Percentiles rank a stretch among this genome's conserved stretches.
Evolutionary conservation across 1,140 invertebrate genomes (phyloP).

Genomic region (Pogonomyrmex californicus): DNA sequence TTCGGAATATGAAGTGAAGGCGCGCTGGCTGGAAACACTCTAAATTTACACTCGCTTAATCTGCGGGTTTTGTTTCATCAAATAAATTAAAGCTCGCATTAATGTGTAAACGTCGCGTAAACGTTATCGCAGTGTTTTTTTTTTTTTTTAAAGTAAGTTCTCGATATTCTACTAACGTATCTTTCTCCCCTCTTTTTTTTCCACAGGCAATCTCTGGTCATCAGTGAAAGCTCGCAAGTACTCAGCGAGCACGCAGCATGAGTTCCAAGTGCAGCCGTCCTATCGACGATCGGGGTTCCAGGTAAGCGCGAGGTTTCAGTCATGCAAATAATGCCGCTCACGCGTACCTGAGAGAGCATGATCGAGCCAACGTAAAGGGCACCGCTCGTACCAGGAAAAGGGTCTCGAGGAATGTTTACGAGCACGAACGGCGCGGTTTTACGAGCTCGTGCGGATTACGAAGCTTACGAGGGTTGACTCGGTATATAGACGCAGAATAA

Average conservation of each 20-base stretch:
- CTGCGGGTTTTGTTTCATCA: slow-evolving; percentile 4
- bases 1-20: slow-evolving; percentile 21
- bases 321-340: background rate
- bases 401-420: slow-evolving; percentile 71
- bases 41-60: background rate
- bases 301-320: slow-evolving; percentile 29
- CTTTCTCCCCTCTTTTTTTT: background rate
- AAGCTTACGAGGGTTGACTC: slow-evolving; percentile 3
- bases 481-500: background rate
- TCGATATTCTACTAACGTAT: background rate
- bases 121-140: background rate
- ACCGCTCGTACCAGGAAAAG: slow-evolving; percentile 26
- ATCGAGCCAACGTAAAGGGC: background rate
- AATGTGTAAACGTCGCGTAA: background rate
- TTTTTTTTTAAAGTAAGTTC: too few species aligned
- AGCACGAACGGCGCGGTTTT: slow-evolving; percentile 69
- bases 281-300: slow-evolving; percentile 4
- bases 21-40: background rate
- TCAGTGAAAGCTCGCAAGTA: background rate
- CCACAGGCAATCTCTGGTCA: background rate
- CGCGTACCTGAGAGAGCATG: background rate
- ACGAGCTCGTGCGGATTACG: slow-evolving; percentile 64
- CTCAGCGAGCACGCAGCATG: background rate
- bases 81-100: background rate
- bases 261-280: background rate